Evolutionary conservation across 1,140 invertebrate genomes (phyloP), one percentile per base, ranked within the genome.

Genomic region (Agraylea sexmaculata): DNA sequence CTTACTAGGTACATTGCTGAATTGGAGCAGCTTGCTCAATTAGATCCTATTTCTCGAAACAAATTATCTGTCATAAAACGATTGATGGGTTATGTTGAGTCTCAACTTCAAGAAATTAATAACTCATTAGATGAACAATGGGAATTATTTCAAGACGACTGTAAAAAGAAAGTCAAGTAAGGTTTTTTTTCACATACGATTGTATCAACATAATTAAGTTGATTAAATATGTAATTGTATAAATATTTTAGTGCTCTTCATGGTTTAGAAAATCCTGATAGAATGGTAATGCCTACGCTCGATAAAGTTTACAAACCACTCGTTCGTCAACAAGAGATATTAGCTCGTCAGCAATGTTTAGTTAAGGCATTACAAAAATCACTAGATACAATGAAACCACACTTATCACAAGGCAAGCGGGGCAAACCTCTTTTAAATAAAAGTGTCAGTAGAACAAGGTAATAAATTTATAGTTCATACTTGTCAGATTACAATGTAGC

Each of bases 301-400:
- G 78, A 81, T 52, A 68, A 72, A 18, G 71, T 81, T 3, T 81
- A 79, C 55, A 74, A 78, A 53, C 69, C 74, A 0, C 62, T 81
- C 42, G 70, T 77, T 7, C 69, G 66, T 21, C 73, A 80, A 25
- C 71, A 72, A 45, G 74, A 76, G 37, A 66, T 74, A 11, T 47
- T 76, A 2, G 61, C 66, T 12, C 61, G 70, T 32, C 73, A 77
- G 39, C 50, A 55, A 10, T 51, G 48, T 0, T 51, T 64, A 4
- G 53, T 74, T 1, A 62, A 64, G 33, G 57, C 57, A 6, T 55
- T 73, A 5, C 64, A 63, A 27, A 60, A 58, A 17, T 55, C 59
- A 0, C 20, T 41, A 4, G 47, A 46, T 15, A 32, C 40, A 2
- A 10, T 40, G 4, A 36, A 40, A 15, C 33, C 38, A 10, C 31